A percentile compares a stretch with the other conserved stretches of the same genome.
Evolutionary conservation across 2,113 vertebrate species (phyloP).

Genomic region (Potamarius usumacintae): DNA sequence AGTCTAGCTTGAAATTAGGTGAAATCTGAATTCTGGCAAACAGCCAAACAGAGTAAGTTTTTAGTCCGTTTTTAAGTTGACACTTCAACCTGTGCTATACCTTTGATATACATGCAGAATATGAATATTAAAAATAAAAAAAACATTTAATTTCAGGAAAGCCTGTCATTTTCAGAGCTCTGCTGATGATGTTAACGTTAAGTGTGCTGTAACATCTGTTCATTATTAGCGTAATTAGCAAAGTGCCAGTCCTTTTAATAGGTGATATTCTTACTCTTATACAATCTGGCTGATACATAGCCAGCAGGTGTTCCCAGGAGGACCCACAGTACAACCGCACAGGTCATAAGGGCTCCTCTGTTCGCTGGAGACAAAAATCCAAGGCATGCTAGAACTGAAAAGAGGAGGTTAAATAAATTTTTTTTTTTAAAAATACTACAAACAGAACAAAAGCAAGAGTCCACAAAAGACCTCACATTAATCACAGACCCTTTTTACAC

Average conservation of each 20-base stretch:
- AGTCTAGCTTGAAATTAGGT: too few species aligned
- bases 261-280: slow-evolving; percentile 70
- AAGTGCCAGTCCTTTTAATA: not conserved
- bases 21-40: not conserved
- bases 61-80: too few species aligned
- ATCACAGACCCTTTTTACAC: not conserved
- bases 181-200: too few species aligned
- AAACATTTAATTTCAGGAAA: not conserved
- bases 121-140: too few species aligned
- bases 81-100: not conserved
- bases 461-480: not conserved
- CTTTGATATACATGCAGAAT: not conserved
- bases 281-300: slow-evolving; percentile 87
- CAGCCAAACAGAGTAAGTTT: not conserved
- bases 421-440: not conserved
- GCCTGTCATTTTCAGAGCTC: not conserved
- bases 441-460: not conserved
- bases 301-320: slow-evolving; percentile 94
- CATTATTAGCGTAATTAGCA: not conserved
- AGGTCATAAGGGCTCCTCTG: slow-evolving; percentile 96
- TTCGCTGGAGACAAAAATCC: slow-evolving; percentile 98
- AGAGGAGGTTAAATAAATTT: not conserved
- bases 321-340: slow-evolving; percentile 96
- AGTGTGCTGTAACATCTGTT: not conserved
- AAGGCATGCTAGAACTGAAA: slow-evolving; percentile 91